Base-by-base conservation (phyloP, 2,888 invertebrate species). In the Pristionchus mayeri region DNA sequence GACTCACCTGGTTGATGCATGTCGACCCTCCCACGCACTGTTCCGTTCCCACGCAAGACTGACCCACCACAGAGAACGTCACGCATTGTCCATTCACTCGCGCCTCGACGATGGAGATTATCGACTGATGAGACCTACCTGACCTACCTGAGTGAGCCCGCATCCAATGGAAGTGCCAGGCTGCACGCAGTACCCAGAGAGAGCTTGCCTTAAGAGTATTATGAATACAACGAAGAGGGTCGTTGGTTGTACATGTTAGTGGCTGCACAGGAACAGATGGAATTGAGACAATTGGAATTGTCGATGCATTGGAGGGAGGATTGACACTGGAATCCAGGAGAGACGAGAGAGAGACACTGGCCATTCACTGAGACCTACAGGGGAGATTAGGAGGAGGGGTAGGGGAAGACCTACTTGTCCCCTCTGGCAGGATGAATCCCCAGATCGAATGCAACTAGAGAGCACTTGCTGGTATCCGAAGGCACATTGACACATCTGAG, bases 271-370 rank as follows among this genome's bases (percentile, higher is more conserved):
- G 80, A 27, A n/a, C 80, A 80, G 1, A 52, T 54, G 21, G n/a
- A n/a, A 57, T 80, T 80, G 30, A 54, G 57, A 57, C 80, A 80
- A 80, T 80, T 57, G 30, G 80, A 80, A 34, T 80, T 80, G 24
- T 80, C 80, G 44, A 80, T 80, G 37, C 80, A 80, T 80, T 80
- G 80, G 18, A 80, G 57, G 24, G 80, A 37, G 9, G 80, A 80
- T 16, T 11, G 24, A 54, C 79, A 79, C 52, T 52, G 79, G 34
- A 21, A 30, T 24, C 79, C 79, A 52, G 79, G 79, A 52, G 50
- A 30, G 24, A 37, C 50, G 7, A 79, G 52, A n/a, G 79, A 52
- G 6, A 79, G 18, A 54, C 79, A 79, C 34, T 79, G 79, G 24
- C 79, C 79, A 52, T 79, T 79, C 3, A 79, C 52, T n/a, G 75